A percentile compares a stretch with the other conserved stretches of the same genome.
Conservation (phyloP, 2,797 vertebrate species). For the Tragelaphus oryx region DNA sequence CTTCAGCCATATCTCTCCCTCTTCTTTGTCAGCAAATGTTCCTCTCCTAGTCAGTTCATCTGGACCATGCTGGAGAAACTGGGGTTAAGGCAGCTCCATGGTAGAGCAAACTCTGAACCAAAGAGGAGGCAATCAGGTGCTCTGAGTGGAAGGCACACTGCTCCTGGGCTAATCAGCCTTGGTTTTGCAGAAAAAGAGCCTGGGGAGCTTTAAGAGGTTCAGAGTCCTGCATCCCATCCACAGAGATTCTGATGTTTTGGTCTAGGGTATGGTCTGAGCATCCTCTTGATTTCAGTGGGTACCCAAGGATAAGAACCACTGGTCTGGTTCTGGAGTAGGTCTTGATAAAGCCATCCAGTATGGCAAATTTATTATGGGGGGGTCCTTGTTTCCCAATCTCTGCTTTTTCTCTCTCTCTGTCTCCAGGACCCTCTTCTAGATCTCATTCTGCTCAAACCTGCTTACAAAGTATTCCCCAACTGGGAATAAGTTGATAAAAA, state of each 20-base stretch:
- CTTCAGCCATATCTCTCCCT: slow-evolving; percentile 37
- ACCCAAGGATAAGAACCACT: background rate
- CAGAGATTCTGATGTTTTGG: background rate
- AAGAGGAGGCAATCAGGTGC: background rate
- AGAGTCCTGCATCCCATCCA: background rate
- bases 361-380: background rate
- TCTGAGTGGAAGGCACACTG: background rate
- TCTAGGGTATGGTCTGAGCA: background rate
- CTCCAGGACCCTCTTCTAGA: background rate
- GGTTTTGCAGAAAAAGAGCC: background rate
- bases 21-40: slow-evolving; percentile 52
- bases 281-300: background rate
- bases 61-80: background rate
- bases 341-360: background rate
- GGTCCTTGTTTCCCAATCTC: background rate
- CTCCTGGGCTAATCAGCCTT: background rate
- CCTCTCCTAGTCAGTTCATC: background rate
- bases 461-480: background rate
- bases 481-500: background rate
- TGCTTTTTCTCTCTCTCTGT: background rate
- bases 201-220: background rate
- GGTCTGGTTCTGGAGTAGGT: background rate
- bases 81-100: background rate
- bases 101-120: background rate
- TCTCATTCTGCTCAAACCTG: background rate